A percentile compares a stretch with the other conserved stretches of the same genome.
These are phyloP conservation scores for Cricetomys ansorgei DNA, from an alignment of 2,113 vertebrate genomes.

Conservation along the genomic window DNA sequence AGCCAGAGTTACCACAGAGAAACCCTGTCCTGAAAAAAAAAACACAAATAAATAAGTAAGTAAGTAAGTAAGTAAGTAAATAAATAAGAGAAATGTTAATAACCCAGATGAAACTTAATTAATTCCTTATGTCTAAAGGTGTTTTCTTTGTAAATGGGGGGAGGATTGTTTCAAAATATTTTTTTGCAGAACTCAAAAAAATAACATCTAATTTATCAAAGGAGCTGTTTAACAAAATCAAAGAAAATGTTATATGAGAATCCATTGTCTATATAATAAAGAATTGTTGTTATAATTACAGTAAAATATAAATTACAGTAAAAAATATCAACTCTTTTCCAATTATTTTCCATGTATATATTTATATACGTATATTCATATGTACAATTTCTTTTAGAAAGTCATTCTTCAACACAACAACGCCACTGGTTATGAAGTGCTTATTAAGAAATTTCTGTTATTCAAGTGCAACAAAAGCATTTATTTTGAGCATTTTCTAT, in stretches of 20 bases:
- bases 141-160: slow-evolving; percentile 29
- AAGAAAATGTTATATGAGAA: neutral
- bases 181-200: slow-evolving; percentile 36
- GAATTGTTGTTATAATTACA: neutral
- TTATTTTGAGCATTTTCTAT: neutral
- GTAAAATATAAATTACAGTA: neutral
- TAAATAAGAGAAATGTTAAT: slow-evolving; percentile 41
- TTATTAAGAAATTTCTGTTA: neutral
- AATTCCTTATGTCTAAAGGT: neutral
- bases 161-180: slow-evolving; percentile 33
- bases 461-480: neutral
- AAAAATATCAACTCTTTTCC: neutral
- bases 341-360: no score
- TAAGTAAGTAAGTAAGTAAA: no score
- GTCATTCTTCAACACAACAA: neutral
- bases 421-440: neutral
- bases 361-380: neutral
- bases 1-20: no score
- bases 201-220: slow-evolving; percentile 4
- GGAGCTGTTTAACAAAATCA: slow-evolving; percentile 26
- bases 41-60: no score
- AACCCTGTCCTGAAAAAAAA: no score
- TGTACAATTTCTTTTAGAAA: neutral
- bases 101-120: slow-evolving; percentile 13
- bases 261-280: neutral